Percentiles rank a stretch among this genome's conserved stretches.
phyloP scores from a whole-genome alignment of 2,888 invertebrate species.

The Sclerodermus sp. region DNA sequence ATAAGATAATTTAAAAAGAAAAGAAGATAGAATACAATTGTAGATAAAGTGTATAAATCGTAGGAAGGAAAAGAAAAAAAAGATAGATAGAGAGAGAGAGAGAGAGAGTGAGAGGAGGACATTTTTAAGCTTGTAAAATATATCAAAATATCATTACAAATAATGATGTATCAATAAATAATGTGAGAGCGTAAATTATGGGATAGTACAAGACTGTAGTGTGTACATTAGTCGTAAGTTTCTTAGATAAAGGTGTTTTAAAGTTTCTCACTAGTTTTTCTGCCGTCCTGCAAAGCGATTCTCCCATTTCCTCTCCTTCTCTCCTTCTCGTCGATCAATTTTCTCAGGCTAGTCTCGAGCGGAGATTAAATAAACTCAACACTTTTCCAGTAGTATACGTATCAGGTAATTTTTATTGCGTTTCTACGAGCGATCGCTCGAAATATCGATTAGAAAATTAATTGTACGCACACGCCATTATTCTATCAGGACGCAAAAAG shows the following conservation, averaged over 20 bases:
- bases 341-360: too few relatives aligned
- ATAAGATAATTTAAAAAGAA: slow-evolving; percentile 1
- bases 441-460: too few relatives aligned
- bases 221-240: slow-evolving; percentile 10
- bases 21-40: slow-evolving; percentile 5
- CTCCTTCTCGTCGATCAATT: too few relatives aligned
- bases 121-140: slow-evolving; percentile 18
- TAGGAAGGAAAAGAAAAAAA: slow-evolving; percentile 1
- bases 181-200: slow-evolving; percentile 1
- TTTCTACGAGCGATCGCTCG: too few relatives aligned
- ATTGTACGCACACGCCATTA: not conserved
- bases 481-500: not conserved
- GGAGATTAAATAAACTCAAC: too few relatives aligned
- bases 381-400: too few relatives aligned
- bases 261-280: slow-evolving; percentile 1
- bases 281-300: not conserved
- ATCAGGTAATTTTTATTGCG: too few relatives aligned
- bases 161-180: slow-evolving; percentile 5
- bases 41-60: not conserved
- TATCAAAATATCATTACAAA: slow-evolving; percentile 8
- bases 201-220: slow-evolving; percentile 10
- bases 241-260: slow-evolving; percentile 5
- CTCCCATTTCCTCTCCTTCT: too few relatives aligned
- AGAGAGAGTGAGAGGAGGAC: slow-evolving; percentile 3
- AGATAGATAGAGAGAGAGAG: slow-evolving; percentile 9